Base-by-base conservation (phyloP, 2,888 invertebrate species). In the Agrypnus murinus region DNA sequence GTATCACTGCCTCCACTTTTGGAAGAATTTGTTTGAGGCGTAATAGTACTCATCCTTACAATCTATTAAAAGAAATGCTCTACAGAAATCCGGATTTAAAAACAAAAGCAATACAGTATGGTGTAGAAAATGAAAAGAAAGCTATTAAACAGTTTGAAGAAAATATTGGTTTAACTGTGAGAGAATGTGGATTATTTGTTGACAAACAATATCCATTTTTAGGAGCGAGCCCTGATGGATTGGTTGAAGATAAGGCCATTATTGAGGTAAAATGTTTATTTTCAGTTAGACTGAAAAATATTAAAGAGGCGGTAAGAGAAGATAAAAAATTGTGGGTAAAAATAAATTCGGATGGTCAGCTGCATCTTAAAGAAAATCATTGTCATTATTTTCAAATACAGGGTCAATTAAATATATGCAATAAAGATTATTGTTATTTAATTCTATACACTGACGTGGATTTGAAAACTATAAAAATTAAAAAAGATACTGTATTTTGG, bases 221-320 rank as follows among this genome's bases (percentile, higher is more conserved):
- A 43, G 43, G 43, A 3, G 43, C 43, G 2, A 45, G 45, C 17
- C 45, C 45, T n/a, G 40, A 40, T n/a, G 40, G n/a, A n/a, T 1
- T 40, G 4, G 12, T n/a, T 2, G 12, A 40, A 5, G 12, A 12
- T 2, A 12, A n/a, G 5, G 25, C 2, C 3, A 2, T 25, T 2
- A 25, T 25, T 3, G 25, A 25, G 5, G 25, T 25, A 2, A 25
- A 25, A 5, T 25, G 25, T 25, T 5, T 25, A 3, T 25, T 3
- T 25, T 25, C 25, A 5, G 5, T 25, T 25, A 25, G 5, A 25
- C 3, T 3, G 2, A 2, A 25, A 25, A 3, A 25, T 25, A 25
- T 25, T 3, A 25, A 25, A 25, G 25, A 25, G 2, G 25, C 25
- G 2, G 2, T 25, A 5, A 25, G 5, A 25, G 5, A 2, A 2